Conservation (phyloP, 1,140 invertebrate species). For the Pissodes strobi region DNA sequence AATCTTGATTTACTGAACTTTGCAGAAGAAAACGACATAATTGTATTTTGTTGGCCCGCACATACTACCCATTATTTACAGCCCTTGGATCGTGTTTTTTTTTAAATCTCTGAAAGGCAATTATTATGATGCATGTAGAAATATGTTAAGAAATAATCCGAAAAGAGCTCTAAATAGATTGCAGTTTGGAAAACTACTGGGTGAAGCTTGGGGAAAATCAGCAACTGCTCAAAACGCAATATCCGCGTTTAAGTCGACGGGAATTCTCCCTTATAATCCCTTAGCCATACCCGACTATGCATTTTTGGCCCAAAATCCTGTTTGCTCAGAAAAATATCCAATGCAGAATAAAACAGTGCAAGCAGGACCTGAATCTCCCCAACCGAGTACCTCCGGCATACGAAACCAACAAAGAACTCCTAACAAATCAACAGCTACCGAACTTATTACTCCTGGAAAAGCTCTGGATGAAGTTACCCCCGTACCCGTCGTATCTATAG, state of each 20-base stretch:
- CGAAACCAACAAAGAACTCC: background rate
- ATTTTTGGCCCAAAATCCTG: background rate
- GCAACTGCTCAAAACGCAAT: background rate
- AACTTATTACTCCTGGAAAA: no score
- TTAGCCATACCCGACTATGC: no score
- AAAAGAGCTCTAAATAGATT: slow-evolving; percentile 34
- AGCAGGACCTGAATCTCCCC: no score
- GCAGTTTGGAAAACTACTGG: slow-evolving; percentile 37
- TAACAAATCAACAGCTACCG: background rate
- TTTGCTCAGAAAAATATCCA: background rate
- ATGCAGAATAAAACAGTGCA: background rate
- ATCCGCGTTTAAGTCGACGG: background rate
- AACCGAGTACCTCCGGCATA: background rate
- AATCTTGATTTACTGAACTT: slow-evolving; percentile 39
- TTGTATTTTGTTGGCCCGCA: no score
- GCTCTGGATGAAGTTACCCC: no score
- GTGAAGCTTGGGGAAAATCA: slow-evolving; percentile 31
- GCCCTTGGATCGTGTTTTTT: slow-evolving; percentile 44
- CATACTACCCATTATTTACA: slow-evolving; percentile 50
- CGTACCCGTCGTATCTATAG: background rate
- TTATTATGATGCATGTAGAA: slow-evolving; percentile 24
- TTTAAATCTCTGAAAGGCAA: slow-evolving; percentile 47
- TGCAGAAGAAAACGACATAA: slow-evolving; percentile 44
- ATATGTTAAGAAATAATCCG: slow-evolving; percentile 22
- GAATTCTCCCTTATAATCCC: background rate